phyloP scores from a whole-genome alignment of 2,888 invertebrate genomes.

The Molorchus minor region DNA sequence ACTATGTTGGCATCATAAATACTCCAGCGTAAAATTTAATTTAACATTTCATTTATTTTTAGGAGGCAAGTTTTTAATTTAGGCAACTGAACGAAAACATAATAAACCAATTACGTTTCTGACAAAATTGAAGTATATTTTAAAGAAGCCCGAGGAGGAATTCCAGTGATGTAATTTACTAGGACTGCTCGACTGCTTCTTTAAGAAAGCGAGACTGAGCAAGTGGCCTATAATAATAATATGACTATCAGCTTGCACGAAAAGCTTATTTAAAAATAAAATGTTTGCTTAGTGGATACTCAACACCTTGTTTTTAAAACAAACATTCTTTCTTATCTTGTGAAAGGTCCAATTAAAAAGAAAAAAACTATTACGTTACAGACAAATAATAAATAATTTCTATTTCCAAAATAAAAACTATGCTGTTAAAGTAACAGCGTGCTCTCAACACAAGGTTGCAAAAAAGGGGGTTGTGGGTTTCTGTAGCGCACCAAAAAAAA shows the following conservation, averaged over 20 bases:
- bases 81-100: conserved; percentile 14
- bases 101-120: conserved; percentile 12
- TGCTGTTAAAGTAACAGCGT: no score
- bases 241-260: no score
- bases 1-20: conserved; percentile 10
- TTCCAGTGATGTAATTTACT: background rate
- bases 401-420: no score
- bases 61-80: conserved; percentile 16
- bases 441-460: no score
- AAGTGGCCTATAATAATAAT: background rate
- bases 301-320: no score
- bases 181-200: background rate
- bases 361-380: no score
- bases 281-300: background rate
- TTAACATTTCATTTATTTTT: conserved; percentile 19
- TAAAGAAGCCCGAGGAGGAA: conserved; percentile 11
- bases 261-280: no score
- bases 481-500: no score
- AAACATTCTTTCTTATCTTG: no score
- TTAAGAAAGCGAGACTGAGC: background rate
- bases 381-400: no score
- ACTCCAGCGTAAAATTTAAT: conserved; percentile 13
- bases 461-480: no score
- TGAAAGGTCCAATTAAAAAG: no score
- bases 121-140: conserved; percentile 15